Evolutionary conservation across 2,113 vertebrate genomes (phyloP), one percentile per base, ranked within the genome.

Genomic region (Oryzias javanicus): DNA sequence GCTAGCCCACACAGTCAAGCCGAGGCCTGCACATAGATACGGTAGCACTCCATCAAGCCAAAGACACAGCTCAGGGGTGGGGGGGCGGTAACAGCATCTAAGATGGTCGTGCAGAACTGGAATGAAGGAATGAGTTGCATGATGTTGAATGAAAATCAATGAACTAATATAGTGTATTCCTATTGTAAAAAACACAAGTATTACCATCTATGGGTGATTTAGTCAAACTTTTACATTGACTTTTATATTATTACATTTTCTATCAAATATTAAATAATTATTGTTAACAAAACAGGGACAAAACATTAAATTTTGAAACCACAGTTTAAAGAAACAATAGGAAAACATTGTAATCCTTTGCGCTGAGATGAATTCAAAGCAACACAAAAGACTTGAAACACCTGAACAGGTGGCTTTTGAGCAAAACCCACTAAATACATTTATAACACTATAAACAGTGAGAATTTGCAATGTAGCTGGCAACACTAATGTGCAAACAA

Each of bases 391-490:
- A 74, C 73, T 29, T 45, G 25, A 64, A 68, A 72, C 60, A 72
- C 60, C 81, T 60, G 50, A 20, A 67, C 59, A 76, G 5, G 60
- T 72, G 57, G 70, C 63, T 49, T 54, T 42, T 47, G 40, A 56
- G 64, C 59, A 76, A 70, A 83, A 67, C 69, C 58, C 62, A 81
- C 71, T 61, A 74, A 18, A 76, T 14, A 78, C 42, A 35, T 49
- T 46, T 47, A 60, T 24, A 68, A 73, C 65, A 65, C 40, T 55
- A 65, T 29, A 56, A 57, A 83, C 80, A 61, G 66, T 76, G 62
- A 65, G 46, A 47, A 75, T 77, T 77, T 84, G 86, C 85, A 87
- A 87, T 87, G 89, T 87, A 90, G 89, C 83, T 88, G 86, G 86
- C 87, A 86, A 87, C 72, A 85, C 70, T 77, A 42, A 66, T 49